phyloP scores from a whole-genome alignment of 2,888 invertebrate species.

The Holacanthella duospinosa region DNA sequence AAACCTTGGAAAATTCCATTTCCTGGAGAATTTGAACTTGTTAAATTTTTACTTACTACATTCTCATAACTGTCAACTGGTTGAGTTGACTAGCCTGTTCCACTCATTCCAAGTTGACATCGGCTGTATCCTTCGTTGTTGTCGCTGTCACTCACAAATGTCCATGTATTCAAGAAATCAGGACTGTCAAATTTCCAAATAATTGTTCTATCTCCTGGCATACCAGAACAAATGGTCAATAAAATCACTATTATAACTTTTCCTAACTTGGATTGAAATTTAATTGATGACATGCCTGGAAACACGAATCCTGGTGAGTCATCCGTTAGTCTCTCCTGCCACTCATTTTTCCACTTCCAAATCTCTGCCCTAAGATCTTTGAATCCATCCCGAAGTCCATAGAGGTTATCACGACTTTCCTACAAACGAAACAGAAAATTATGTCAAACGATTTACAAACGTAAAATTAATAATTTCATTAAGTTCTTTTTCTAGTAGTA shows the following conservation, averaged over 20 bases:
- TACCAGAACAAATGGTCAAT: no score
- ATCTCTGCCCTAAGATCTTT: constrained; percentile 58
- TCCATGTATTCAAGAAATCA: constrained; percentile 56
- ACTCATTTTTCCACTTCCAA: constrained; percentile 55
- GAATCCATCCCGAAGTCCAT: constrained; percentile 47
- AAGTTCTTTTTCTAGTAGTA: no score
- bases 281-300: no score
- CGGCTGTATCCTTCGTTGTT: constrained; percentile 65
- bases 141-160: constrained; percentile 66
- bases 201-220: constrained; percentile 58
- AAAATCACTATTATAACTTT: no score
- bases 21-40: constrained; percentile 38
- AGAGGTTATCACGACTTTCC: constrained; percentile 18
- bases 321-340: constrained; percentile 52
- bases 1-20: constrained; percentile 62
- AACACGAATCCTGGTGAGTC: no score
- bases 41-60: constrained; percentile 38
- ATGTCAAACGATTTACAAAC: no score
- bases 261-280: no score
- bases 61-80: constrained; percentile 42
- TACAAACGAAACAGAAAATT: no score
- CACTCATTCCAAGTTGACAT: constrained; percentile 55
- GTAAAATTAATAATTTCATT: no score
- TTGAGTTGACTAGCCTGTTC: constrained; percentile 44
- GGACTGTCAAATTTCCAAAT: constrained; percentile 59